phyloP scores from a whole-genome alignment of 2,888 invertebrate genomes.

The Phanerotoma sp. region DNA sequence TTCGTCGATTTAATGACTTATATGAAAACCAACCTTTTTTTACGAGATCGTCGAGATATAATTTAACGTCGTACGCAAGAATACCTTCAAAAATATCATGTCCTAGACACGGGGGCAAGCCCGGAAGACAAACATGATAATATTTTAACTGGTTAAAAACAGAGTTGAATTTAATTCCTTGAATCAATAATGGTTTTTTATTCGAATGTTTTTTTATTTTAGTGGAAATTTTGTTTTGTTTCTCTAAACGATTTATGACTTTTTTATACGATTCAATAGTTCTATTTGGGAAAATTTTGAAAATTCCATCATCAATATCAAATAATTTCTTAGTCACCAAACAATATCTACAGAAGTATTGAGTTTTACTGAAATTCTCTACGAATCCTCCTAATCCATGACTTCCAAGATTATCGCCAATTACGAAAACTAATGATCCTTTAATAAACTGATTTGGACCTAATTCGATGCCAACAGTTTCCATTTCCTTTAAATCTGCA shows the following conservation, averaged over 20 bases:
- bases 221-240: slow-evolving; percentile 12
- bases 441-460: slow-evolving; percentile 22
- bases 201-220: slow-evolving; percentile 11
- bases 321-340: slow-evolving; percentile 19
- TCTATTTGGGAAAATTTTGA: slow-evolving; percentile 11
- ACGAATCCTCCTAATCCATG: slow-evolving; percentile 34
- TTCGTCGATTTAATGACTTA: neutral
- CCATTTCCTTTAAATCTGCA: slow-evolving; percentile 30
- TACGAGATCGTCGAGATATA: neutral
- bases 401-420: slow-evolving; percentile 37
- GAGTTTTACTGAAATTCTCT: slow-evolving; percentile 35
- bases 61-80: slow-evolving; percentile 16
- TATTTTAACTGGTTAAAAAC: slow-evolving; percentile 32
- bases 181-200: neutral
- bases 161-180: slow-evolving; percentile 37
- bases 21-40: slow-evolving; percentile 9
- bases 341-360: slow-evolving; percentile 36
- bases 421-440: slow-evolving; percentile 31
- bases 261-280: slow-evolving; percentile 20
- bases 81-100: slow-evolving; percentile 40
- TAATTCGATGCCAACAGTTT: slow-evolving; percentile 26
- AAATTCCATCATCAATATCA: slow-evolving; percentile 1
- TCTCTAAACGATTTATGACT: neutral
- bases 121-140: slow-evolving; percentile 37
- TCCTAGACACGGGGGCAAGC: slow-evolving; percentile 41